Evolutionary conservation across 2,888 invertebrate genomes (phyloP).

Genomic region (Agonopterix alstromeriana): DNA sequence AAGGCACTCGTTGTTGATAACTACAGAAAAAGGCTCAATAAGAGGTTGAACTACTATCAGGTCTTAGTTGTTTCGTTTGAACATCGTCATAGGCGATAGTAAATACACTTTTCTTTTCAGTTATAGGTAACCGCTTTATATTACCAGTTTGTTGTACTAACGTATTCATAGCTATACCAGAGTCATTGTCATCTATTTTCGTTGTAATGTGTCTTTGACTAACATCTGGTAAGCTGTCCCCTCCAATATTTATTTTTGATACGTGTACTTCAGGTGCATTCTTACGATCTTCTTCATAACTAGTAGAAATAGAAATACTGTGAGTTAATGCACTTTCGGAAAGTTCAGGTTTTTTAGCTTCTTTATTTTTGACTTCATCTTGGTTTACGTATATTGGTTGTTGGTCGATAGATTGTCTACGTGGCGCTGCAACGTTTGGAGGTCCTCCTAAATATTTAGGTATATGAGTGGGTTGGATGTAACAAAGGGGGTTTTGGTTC

Average conservation of each 20-base stretch:
- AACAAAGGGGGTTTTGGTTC: constrained; percentile 68
- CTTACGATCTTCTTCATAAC: constrained; percentile 48
- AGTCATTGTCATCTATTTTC: constrained; percentile 83
- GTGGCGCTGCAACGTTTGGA: constrained; percentile 58
- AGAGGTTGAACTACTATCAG: constrained; percentile 87
- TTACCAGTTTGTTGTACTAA: constrained; percentile 70
- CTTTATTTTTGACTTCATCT: constrained; percentile 52
- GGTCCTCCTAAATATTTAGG: constrained; percentile 78
- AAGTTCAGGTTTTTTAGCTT: constrained; percentile 36
- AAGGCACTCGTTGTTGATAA: constrained; percentile 45
- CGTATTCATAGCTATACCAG: constrained; percentile 85
- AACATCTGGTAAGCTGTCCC: constrained; percentile 37
- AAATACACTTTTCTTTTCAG: constrained; percentile 94
- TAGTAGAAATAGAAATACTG: constrained; percentile 66
- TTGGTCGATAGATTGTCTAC: constrained; percentile 44
- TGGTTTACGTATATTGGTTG: constrained; percentile 72
- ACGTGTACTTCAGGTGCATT: constrained; percentile 73
- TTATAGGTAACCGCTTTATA: constrained; percentile 80
- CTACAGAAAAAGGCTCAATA: constrained; percentile 34
- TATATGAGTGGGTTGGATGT: constrained; percentile 77
- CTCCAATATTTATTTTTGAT: constrained; percentile 71
- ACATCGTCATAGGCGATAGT: constrained; percentile 95
- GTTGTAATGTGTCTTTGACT: constrained; percentile 34
- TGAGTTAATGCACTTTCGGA: constrained; percentile 63
- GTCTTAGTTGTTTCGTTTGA: constrained; percentile 87